phyloP scores from a whole-genome alignment of 2,797 vertebrate genomes.

The Peromyscus nudipes region DNA sequence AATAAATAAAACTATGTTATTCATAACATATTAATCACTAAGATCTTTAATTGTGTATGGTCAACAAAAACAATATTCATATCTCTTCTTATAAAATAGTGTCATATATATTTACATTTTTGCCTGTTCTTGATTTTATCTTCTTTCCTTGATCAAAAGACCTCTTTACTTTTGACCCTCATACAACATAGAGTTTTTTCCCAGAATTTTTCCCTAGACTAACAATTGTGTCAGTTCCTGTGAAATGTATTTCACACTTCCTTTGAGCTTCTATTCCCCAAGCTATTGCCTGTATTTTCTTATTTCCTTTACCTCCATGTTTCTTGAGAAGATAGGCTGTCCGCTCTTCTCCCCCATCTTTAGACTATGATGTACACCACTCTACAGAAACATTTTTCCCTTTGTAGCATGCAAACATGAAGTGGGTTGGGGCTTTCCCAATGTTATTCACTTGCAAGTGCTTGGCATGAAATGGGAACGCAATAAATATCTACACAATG shows the following conservation, averaged over 20 bases:
- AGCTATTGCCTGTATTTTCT: background rate
- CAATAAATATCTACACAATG: background rate
- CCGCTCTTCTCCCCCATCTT: background rate
- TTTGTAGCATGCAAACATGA: background rate
- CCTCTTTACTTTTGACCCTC: background rate
- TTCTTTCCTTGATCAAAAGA: background rate
- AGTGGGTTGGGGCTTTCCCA: background rate
- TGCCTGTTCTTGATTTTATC: constrained; percentile 21
- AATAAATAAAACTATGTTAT: constrained; percentile 37
- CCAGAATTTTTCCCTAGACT: background rate
- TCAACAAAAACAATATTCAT: background rate
- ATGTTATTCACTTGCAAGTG: background rate
- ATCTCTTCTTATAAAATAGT: constrained; percentile 14
- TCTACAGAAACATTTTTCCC: background rate
- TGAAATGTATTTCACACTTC: background rate
- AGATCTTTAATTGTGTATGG: background rate
- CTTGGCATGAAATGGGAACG: background rate
- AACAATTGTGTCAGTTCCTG: background rate
- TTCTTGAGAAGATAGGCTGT: background rate
- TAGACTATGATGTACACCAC: background rate
- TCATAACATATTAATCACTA: background rate
- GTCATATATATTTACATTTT: background rate
- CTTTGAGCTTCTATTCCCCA: background rate
- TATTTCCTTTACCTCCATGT: background rate
- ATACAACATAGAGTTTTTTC: background rate